Conservation (phyloP, 2,888 invertebrate genomes). For the Poecilobothrus nobilitatus region DNA sequence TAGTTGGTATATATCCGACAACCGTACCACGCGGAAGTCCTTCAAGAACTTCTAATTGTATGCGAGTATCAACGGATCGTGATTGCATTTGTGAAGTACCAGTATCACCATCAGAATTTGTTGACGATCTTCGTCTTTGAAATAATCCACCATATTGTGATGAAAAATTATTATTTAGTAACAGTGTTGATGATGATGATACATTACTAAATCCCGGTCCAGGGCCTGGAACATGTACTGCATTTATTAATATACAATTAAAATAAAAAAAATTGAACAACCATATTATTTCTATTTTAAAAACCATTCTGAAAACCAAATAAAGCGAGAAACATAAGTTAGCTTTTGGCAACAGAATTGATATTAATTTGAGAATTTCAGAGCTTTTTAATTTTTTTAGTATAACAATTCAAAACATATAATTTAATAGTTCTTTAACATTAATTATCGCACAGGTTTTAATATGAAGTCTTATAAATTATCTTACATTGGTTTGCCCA, state of each 20-base stretch:
- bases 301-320: constrained; percentile 28
- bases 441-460: too few species aligned
- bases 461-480: too few species aligned
- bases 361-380: neutral
- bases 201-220: constrained; percentile 25
- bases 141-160: constrained; percentile 35
- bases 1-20: constrained; percentile 80
- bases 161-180: constrained; percentile 2
- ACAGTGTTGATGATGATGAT: constrained; percentile 7
- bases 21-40: constrained; percentile 73
- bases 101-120: constrained; percentile 31
- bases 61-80: constrained; percentile 76
- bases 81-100: constrained; percentile 68
- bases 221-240: constrained; percentile 30
- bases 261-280: constrained; percentile 24
- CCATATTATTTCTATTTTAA: constrained; percentile 21
- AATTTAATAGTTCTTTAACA: too few species aligned
- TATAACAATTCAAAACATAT: too few species aligned
- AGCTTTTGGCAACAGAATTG: constrained; percentile 26
- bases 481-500: too few species aligned
- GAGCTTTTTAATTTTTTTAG: too few species aligned
- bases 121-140: constrained; percentile 38
- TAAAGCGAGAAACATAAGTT: constrained; percentile 15
- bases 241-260: constrained; percentile 24
- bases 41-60: constrained; percentile 78